phyloP scores from a whole-genome alignment of 2,888 invertebrate genomes.

The Apoda limacodes region DNA sequence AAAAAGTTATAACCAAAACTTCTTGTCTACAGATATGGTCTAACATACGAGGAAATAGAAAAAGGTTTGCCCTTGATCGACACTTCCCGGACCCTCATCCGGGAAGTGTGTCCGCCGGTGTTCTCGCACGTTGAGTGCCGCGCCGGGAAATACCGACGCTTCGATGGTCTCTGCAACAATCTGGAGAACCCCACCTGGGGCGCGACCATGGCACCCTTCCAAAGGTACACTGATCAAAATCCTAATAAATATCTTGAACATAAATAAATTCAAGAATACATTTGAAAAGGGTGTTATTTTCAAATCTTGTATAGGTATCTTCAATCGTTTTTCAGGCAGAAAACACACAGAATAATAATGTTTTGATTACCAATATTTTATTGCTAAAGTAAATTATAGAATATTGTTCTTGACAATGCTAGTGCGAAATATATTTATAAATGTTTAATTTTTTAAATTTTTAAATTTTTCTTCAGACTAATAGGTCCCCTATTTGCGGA shows the following conservation, averaged over 20 bases:
- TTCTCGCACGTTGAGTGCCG: conserved; percentile 89
- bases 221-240: no score
- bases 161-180: conserved; percentile 91
- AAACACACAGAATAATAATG: no score
- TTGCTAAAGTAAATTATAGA: no score
- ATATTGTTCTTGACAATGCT: no score
- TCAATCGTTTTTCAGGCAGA: no score
- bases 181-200: conserved; percentile 92
- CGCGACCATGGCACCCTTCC: conserved; percentile 85
- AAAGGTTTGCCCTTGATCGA: conserved; percentile 89
- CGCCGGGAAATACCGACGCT: conserved; percentile 87
- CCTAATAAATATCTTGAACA: no score
- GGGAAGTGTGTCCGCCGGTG: conserved; percentile 89
- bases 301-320: no score
- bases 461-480: conserved; percentile 52
- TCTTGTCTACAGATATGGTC: conserved; percentile 75
- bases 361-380: no score
- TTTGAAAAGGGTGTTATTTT: no score
- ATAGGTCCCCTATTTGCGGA: conserved; percentile 87
- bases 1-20: neutral
- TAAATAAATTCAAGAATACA: no score
- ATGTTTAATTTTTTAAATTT: neutral
- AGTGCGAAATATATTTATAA: neutral
- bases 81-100: conserved; percentile 86
- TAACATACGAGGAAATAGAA: conserved; percentile 88